Conservation (phyloP, 2,888 invertebrate species). For the Andrena praecox region DNA sequence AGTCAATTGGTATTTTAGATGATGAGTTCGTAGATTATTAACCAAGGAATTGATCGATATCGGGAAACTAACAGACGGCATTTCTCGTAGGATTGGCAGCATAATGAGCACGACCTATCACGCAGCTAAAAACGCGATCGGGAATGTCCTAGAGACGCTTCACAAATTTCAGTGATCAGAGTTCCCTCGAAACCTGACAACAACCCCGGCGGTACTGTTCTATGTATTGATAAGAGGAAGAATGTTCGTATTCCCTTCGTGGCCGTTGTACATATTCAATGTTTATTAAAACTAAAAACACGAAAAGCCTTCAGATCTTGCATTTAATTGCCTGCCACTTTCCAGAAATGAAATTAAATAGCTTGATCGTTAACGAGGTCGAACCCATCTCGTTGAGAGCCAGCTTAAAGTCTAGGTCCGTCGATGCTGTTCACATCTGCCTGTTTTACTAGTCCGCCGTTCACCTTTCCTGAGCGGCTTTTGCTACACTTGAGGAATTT, state of each 20-base stretch:
- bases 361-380: constrained; percentile 80
- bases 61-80: constrained; percentile 33
- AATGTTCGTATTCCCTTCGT: not conserved
- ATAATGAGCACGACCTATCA: constrained; percentile 21
- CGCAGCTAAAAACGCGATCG: constrained; percentile 17
- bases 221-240: not conserved
- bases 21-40: constrained; percentile 28
- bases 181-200: not conserved
- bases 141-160: constrained; percentile 10
- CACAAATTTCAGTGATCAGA: constrained; percentile 24
- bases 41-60: constrained; percentile 5
- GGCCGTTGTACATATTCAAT: not conserved
- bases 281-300: not conserved
- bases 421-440: constrained; percentile 15
- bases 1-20: constrained; percentile 18
- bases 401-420: constrained; percentile 18
- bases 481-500: constrained; percentile 79
- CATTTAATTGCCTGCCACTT: too few species aligned
- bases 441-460: constrained; percentile 14
- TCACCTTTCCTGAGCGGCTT: constrained; percentile 66
- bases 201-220: not conserved
- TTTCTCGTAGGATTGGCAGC: constrained; percentile 35
- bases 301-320: not conserved
- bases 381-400: constrained; percentile 69
- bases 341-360: constrained; percentile 69